Percentiles rank a stretch among this genome's conserved stretches.
Evolutionary conservation across 2,888 invertebrate genomes (phyloP).

Genomic region (Anoplius nigerrimus): DNA sequence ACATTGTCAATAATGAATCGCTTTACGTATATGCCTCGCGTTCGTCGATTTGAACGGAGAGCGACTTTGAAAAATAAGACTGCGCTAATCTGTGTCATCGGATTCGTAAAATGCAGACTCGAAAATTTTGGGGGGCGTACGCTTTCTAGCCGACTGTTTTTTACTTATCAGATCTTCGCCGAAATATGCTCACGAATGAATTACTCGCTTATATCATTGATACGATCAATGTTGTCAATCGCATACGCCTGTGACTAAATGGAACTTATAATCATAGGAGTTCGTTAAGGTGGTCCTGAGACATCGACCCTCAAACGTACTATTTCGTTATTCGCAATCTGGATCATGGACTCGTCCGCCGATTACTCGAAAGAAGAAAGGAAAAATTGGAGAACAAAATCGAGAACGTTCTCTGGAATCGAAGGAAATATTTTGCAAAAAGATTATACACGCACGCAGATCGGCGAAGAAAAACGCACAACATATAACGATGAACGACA

Average conservation of each 20-base stretch:
- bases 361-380: not conserved
- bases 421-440: too few species aligned
- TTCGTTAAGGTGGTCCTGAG: constrained; percentile 21
- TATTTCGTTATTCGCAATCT: constrained; percentile 15
- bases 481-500: constrained; percentile 10
- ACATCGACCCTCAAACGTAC: constrained; percentile 48
- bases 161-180: not conserved
- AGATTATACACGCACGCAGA: too few species aligned
- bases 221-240: not conserved
- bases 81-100: constrained; percentile 35
- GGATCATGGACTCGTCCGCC: too few species aligned
- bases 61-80: not conserved
- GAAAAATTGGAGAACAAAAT: constrained; percentile 1
- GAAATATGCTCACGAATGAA: too few species aligned
- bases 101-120: constrained; percentile 23
- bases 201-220: too few species aligned
- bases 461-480: constrained; percentile 5
- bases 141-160: constrained; percentile 6
- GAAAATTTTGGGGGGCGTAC: constrained; percentile 34
- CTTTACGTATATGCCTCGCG: constrained; percentile 35
- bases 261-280: not conserved
- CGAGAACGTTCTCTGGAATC: too few species aligned
- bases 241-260: not conserved
- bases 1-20: constrained; percentile 37
- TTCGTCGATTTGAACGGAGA: constrained; percentile 13